Evolutionary conservation across 2,113 vertebrate species (phyloP), one percentile per base, ranked within the genome.

Genomic region (Lepisosteus osseus): DNA sequence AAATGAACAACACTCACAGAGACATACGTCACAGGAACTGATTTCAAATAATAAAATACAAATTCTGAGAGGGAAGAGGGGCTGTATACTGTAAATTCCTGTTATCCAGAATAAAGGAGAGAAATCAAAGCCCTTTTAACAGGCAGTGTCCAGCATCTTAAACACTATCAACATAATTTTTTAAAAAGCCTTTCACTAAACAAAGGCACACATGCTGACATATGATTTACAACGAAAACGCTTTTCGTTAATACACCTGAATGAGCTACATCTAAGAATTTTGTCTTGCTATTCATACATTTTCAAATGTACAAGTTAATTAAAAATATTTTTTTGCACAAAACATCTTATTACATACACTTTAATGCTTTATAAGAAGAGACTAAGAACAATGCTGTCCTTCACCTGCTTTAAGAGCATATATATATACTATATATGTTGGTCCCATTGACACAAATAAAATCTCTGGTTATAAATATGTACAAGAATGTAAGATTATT

Each of bases 401-500:
- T 59, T 65, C 43, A 67, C 47, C n/a, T 59, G 56, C 56, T 59
- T 59, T 59, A 68, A 63, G 29, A 29, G 29, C 55, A 68, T 59
- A 54, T 14, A 62, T 17, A 73, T 6, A 11, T 14, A 59, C n/a
- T 59, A 12, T 64, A 74, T 74, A 74, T 55, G 67, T 54, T 69
- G 57, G 61, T 69, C 72, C 61, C 47, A 13, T 42, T 45, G 29
- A 74, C 56, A 59, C 56, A 43, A 57, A 69, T 74, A 69, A 74
- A 69, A 74, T 69, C 44, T 68, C 41, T 29, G 29, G 47, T 63
- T 64, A 69, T 69, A 74, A 74, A 74, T 69, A 74, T 64, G 51
- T 69, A 73, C 72, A 69, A 29, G 29, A 68, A 69, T 61, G 69
- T 62, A 73, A 68, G 44, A 73, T 6, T 40, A 62, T 42, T 69